phyloP scores from a whole-genome alignment of 1,140 invertebrate species.

The Scylla paramamosain region DNA sequence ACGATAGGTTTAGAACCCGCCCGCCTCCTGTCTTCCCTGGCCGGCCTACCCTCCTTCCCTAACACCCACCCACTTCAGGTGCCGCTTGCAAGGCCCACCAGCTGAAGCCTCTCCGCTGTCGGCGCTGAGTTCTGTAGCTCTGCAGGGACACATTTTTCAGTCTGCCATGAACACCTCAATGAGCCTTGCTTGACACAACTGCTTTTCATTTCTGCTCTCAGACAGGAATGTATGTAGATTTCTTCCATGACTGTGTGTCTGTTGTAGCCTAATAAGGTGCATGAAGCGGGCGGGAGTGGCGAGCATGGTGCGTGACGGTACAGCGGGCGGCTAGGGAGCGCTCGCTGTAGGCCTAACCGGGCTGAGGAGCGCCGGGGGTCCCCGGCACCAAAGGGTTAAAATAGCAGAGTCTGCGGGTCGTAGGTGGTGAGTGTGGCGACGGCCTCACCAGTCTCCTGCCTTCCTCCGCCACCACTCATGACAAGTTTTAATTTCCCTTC shows the following conservation, averaged over 20 bases:
- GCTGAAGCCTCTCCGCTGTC: background rate
- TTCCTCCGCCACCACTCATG: background rate
- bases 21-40: conserved; percentile 4
- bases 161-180: background rate
- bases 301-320: conserved; percentile 56
- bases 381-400: conserved; percentile 73
- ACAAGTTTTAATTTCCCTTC: background rate
- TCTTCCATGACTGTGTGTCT: background rate
- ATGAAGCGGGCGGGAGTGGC: conserved; percentile 32
- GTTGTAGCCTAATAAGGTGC: conserved; percentile 57
- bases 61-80: background rate
- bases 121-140: background rate
- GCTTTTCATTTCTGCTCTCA: background rate
- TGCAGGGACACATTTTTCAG: background rate
- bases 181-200: background rate
- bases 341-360: conserved; percentile 65
- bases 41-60: background rate
- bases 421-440: background rate
- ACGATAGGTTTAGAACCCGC: conserved; percentile 56
- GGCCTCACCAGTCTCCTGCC: background rate
- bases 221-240: background rate
- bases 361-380: conserved; percentile 55
- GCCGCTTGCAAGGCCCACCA: background rate
- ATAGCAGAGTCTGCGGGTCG: conserved; percentile 68
- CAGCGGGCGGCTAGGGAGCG: conserved; percentile 47